A percentile compares a stretch with the other conserved stretches of the same genome.
These are phyloP conservation scores for Uloborus plumipes DNA, from an alignment of 2,888 invertebrate species.

Conservation along the genomic window DNA sequence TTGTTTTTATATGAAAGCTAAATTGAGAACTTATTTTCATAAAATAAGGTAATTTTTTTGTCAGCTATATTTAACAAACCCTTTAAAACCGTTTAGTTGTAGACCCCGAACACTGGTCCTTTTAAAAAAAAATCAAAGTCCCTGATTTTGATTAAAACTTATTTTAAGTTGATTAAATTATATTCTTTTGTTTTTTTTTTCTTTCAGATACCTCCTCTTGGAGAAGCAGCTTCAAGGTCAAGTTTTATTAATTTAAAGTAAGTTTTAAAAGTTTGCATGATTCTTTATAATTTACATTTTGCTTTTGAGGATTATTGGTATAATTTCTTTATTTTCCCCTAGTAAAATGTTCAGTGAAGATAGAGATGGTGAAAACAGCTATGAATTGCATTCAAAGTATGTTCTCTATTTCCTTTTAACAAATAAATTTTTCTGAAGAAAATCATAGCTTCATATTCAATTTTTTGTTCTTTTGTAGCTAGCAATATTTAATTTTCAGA, in stretches of 20 bases:
- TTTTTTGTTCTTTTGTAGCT: too few species aligned
- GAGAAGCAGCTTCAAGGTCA: conserved; percentile 58
- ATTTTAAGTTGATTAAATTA: not conserved
- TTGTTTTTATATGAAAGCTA: too few species aligned
- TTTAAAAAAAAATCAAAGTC: too few species aligned
- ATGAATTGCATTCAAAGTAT: conserved; percentile 65
- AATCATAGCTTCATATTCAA: too few species aligned
- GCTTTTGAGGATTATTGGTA: not conserved
- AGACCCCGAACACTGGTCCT: too few species aligned
- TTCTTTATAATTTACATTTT: not conserved
- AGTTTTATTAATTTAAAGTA: conserved; percentile 58
- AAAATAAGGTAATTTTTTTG: too few species aligned
- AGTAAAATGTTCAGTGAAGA: conserved; percentile 81
- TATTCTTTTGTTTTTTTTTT: not conserved
- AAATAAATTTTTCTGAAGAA: too few species aligned
- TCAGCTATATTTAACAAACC: too few species aligned
- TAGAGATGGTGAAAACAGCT: conserved; percentile 72
- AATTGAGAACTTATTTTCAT: too few species aligned
- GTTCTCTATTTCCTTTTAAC: not conserved
- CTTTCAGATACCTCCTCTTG: conserved; percentile 50
- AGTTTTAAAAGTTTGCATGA: conserved; percentile 7
- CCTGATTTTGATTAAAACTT: too few species aligned
- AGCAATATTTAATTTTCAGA: too few species aligned
- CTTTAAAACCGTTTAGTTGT: too few species aligned
- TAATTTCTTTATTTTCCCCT: conserved; percentile 68